These are phyloP conservation scores for Solenopsis invicta DNA, from an alignment of 1,140 invertebrate species.

Conservation along the genomic window DNA sequence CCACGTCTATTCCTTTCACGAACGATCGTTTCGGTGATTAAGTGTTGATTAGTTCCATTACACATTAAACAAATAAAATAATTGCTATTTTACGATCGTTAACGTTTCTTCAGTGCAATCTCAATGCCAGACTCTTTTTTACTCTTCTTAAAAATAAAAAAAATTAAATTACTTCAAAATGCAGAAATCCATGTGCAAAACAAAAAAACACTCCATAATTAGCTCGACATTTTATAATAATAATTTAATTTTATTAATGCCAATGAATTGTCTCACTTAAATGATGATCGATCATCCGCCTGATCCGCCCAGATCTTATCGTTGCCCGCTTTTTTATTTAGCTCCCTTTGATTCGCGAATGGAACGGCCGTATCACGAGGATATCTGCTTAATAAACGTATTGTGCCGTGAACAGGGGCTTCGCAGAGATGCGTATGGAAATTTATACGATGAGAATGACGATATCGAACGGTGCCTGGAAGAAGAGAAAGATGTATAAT, in stretches of 20 bases:
- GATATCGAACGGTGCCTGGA: constrained; percentile 69
- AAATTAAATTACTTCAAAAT: background rate
- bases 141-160: background rate
- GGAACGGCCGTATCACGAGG: constrained; percentile 63
- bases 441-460: constrained; percentile 80
- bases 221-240: background rate
- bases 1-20: background rate
- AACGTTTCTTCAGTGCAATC: background rate
- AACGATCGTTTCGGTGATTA: background rate
- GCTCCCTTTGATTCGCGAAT: constrained; percentile 6
- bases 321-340: constrained; percentile 23
- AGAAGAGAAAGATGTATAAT: constrained; percentile 72
- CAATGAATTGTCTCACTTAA: background rate
- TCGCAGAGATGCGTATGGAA: constrained; percentile 78
- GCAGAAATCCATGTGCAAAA: no score
- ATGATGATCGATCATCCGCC: background rate
- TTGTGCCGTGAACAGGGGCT: constrained; percentile 74
- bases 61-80: background rate
- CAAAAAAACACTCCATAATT: background rate
- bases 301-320: background rate
- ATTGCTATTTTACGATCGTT: background rate
- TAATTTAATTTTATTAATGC: constrained; percentile 1
- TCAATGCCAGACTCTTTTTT: background rate
- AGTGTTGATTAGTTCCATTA: background rate
- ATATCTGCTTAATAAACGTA: constrained; percentile 77